phyloP scores from a whole-genome alignment of 2,113 vertebrate species.

The rat (Rattus norvegicus) region DNA sequence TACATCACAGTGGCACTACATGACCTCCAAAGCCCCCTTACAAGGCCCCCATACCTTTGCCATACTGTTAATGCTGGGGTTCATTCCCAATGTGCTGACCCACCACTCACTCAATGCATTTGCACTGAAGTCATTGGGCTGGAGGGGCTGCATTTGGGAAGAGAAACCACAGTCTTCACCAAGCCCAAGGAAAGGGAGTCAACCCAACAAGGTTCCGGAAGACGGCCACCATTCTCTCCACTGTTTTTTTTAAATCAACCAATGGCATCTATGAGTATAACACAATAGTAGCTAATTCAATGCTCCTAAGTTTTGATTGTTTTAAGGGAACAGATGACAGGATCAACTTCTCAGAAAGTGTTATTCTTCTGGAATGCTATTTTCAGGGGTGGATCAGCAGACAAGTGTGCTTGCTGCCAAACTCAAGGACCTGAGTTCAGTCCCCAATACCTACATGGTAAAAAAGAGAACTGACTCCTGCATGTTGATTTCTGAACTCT shows the following conservation, averaged over 20 bases:
- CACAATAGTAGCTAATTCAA: neutral
- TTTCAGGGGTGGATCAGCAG: neutral
- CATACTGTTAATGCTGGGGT: neutral
- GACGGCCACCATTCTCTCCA: neutral
- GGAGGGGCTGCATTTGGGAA: neutral
- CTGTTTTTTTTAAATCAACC: neutral
- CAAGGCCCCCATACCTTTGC: neutral
- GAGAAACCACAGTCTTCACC: fast-evolving
- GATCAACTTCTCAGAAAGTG: neutral
- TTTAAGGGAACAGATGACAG: neutral
- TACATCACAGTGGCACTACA: neutral
- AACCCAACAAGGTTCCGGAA: neutral
- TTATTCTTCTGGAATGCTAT: conserved; percentile 39
- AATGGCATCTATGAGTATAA: neutral
- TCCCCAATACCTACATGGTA: neutral
- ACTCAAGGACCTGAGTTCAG: neutral
- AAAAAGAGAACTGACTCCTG: neutral
- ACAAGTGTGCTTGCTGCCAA: neutral
- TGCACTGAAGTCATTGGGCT: neutral
- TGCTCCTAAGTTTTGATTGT: neutral
- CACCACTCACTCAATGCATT: no score
- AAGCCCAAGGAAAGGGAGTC: neutral
- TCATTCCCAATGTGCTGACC: neutral
- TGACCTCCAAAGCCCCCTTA: neutral
- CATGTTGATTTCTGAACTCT: neutral